Conservation (phyloP, 2,888 invertebrate species). For the Taphrorychus bicolor region DNA sequence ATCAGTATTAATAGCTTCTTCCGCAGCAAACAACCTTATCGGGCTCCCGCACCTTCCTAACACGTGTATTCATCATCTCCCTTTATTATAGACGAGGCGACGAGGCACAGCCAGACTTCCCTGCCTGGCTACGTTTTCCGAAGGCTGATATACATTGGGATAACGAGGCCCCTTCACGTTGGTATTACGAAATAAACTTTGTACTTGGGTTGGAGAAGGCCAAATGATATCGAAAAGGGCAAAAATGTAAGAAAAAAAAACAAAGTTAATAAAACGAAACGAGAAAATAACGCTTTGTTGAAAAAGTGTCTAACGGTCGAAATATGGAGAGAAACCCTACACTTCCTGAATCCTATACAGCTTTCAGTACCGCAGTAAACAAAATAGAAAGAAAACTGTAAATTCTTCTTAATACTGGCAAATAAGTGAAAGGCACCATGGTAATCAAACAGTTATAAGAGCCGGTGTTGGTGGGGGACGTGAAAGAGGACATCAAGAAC, state of each 20-base stretch:
- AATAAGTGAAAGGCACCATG: too few relatives aligned
- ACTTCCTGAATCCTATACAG: too few relatives aligned
- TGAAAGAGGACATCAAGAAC: too few relatives aligned
- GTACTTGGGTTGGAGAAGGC: neutral
- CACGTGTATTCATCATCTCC: conserved; percentile 47
- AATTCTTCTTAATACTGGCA: too few relatives aligned
- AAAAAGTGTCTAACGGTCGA: too few relatives aligned
- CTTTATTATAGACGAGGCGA: conserved; percentile 40
- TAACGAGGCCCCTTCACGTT: conserved; percentile 10
- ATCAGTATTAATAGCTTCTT: conserved; percentile 53
- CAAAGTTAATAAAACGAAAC: neutral
- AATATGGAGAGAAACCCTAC: too few relatives aligned
- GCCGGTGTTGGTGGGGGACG: too few relatives aligned
- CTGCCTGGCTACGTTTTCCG: conserved; percentile 24
- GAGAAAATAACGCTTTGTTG: neutral
- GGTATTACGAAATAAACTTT: neutral
- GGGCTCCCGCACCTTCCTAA: conserved; percentile 45
- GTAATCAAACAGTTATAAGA: too few relatives aligned
- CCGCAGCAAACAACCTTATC: conserved; percentile 47
- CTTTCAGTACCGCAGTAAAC: too few relatives aligned
- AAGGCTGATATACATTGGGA: conserved; percentile 21
- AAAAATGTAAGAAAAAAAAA: neutral
- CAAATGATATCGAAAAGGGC: neutral
- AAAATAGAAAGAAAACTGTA: too few relatives aligned
- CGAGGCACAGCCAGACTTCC: conserved; percentile 16